Percentiles rank a stretch among this genome's conserved stretches.
Conservation (phyloP, 2,797 vertebrate species). For the Oryzias dopingdopingensis region DNA sequence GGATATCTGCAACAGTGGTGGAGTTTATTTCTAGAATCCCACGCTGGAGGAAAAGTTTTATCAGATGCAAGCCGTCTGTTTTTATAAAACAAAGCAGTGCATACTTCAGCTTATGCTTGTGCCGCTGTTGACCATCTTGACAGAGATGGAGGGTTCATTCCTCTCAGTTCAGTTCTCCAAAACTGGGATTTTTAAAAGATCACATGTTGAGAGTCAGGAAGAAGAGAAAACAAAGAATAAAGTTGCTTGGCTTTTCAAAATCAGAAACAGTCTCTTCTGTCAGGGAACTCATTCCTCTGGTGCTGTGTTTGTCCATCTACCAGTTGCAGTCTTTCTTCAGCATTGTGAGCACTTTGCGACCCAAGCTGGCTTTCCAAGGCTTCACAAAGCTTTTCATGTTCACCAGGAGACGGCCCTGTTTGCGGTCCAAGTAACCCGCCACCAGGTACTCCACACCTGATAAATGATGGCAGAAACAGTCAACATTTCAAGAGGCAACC, state of each 20-base stretch:
- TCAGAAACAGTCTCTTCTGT: constrained; percentile 28
- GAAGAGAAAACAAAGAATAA: constrained; percentile 52
- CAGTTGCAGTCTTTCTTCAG: constrained; percentile 89
- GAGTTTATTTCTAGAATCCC: constrained; percentile 2
- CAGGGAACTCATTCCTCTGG: constrained; percentile 12
- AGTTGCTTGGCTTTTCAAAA: constrained; percentile 39
- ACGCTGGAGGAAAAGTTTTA: constrained; percentile 17
- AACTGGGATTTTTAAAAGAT: constrained; percentile 25
- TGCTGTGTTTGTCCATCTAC: constrained; percentile 30
- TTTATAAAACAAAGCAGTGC: constrained; percentile 20
- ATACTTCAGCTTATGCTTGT: constrained; percentile 20
- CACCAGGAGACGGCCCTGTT: constrained; percentile 85
- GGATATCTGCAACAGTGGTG: constrained; percentile 21
- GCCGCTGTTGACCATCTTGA: constrained; percentile 31
- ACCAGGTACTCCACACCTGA: constrained; percentile 93
- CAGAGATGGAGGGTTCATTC: constrained; percentile 19
- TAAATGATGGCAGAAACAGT: constrained; percentile 20
- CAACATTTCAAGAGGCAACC: too few relatives aligned
- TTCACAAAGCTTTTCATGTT: constrained; percentile 99
- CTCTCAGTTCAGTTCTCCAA: constrained; percentile 13
- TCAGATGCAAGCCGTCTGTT: constrained; percentile 22
- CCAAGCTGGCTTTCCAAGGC: constrained; percentile 88
- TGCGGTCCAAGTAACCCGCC: constrained; percentile 88
- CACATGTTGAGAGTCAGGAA: constrained; percentile 36
- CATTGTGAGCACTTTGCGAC: constrained; percentile 88